Evolutionary conservation across 2,797 vertebrate genomes (phyloP).

Genomic region (Euthynnus affinis): DNA sequence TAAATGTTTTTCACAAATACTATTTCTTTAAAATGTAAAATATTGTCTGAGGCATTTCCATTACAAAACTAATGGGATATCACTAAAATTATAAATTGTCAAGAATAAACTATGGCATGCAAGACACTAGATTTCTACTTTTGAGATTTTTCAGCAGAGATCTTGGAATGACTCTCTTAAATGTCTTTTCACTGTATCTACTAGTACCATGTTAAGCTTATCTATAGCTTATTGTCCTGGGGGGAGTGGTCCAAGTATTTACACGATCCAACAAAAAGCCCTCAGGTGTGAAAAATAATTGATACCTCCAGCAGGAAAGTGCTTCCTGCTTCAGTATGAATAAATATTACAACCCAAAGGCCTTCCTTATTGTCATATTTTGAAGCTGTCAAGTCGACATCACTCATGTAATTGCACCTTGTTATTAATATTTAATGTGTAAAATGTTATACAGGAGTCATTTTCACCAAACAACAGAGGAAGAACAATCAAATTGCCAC

Average conservation of each 20-base stretch:
- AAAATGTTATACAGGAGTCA: constrained; percentile 31
- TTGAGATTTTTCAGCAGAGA: background rate
- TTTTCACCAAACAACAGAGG: constrained; percentile 20
- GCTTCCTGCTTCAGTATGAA: constrained; percentile 54
- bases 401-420: constrained; percentile 10
- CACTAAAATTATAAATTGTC: background rate
- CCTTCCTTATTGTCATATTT: constrained; percentile 33
- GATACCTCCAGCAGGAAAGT: constrained; percentile 41
- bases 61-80: background rate
- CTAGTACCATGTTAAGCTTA: background rate
- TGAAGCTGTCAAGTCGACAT: constrained; percentile 54
- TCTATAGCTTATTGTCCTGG: constrained; percentile 17
- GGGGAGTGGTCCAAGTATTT: constrained; percentile 27
- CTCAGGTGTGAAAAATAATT: constrained; percentile 46
- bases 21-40: background rate
- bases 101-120: background rate
- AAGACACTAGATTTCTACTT: background rate
- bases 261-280: constrained; percentile 36
- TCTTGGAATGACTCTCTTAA: background rate
- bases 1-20: background rate
- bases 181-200: background rate
- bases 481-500: constrained; percentile 32
- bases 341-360: constrained; percentile 47
- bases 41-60: background rate
- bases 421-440: constrained; percentile 44